Conservation (phyloP, 1,140 invertebrate genomes). For the Leptopilina clavipes region DNA sequence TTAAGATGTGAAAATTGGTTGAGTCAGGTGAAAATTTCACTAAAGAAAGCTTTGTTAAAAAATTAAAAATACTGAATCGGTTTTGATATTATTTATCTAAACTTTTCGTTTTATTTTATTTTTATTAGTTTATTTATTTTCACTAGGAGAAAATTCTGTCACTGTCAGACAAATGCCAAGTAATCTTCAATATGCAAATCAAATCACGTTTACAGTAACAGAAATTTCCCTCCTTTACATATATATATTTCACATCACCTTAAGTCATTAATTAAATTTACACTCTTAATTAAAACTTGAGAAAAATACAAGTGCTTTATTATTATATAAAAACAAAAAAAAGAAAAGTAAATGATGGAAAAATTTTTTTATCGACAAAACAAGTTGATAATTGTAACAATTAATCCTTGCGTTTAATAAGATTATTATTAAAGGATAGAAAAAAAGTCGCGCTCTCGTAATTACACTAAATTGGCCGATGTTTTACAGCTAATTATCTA, state of each 20-base stretch:
- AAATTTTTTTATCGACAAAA: neutral
- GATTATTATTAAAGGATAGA: constrained; percentile 5
- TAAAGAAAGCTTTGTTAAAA: too few species aligned
- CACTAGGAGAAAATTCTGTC: too few species aligned
- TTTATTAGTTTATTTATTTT: too few species aligned
- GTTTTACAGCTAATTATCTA: constrained; percentile 6
- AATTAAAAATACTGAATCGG: too few species aligned
- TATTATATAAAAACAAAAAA: neutral
- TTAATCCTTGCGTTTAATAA: constrained; percentile 6
- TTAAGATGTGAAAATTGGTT: too few species aligned
- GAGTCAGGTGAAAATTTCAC: too few species aligned
- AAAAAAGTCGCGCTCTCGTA: neutral
- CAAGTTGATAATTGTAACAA: neutral
- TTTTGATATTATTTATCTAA: too few species aligned
- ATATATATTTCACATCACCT: neutral
- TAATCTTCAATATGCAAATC: neutral
- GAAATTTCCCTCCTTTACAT: neutral
- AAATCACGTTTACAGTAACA: neutral
- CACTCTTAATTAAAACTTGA: neutral
- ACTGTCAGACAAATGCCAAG: too few species aligned
- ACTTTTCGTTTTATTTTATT: too few species aligned
- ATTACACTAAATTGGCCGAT: constrained; percentile 4
- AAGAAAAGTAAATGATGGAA: neutral
- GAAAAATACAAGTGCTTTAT: too few species aligned
- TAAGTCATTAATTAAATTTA: neutral